Evolutionary conservation across 2,113 vertebrate species (phyloP).

Genomic region (Electrona antarctica): DNA sequence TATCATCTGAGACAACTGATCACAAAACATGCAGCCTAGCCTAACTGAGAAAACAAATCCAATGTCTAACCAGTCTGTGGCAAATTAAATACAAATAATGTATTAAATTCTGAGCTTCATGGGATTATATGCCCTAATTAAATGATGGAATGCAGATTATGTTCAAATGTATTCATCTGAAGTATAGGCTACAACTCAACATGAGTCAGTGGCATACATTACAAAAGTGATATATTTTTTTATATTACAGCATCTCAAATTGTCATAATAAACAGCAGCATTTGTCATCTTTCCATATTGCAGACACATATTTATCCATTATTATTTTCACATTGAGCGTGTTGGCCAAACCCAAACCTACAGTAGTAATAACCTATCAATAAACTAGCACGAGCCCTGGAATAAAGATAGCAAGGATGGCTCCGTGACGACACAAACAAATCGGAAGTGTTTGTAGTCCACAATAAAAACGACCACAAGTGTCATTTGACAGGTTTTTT

Average conservation of each 20-base stretch:
- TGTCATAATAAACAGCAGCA: slow-evolving; percentile 3
- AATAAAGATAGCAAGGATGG: too few species aligned
- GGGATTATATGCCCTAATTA: background rate
- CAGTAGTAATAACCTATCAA: too few species aligned
- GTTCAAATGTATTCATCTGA: too few species aligned
- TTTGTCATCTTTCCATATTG: background rate
- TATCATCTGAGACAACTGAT: background rate
- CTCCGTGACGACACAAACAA: too few species aligned
- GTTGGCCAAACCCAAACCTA: too few species aligned
- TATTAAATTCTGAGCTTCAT: too few species aligned
- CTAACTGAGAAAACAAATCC: background rate
- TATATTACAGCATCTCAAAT: slow-evolving; percentile 36
- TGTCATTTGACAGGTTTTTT: too few species aligned
- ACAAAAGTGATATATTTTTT: slow-evolving; percentile 29
- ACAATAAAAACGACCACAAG: too few species aligned
- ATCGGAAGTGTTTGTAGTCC: too few species aligned
- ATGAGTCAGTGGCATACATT: slow-evolving; percentile 13
- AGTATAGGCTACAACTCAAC: slow-evolving; percentile 6
- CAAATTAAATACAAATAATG: slow-evolving; percentile 1
- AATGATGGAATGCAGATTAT: too few species aligned
- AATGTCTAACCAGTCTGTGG: background rate
- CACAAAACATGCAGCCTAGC: background rate
- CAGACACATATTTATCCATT: background rate
- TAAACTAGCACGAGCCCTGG: too few species aligned
- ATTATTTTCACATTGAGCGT: too few species aligned